phyloP scores from a whole-genome alignment of 2,888 invertebrate species.

The Brachyptera putata region DNA sequence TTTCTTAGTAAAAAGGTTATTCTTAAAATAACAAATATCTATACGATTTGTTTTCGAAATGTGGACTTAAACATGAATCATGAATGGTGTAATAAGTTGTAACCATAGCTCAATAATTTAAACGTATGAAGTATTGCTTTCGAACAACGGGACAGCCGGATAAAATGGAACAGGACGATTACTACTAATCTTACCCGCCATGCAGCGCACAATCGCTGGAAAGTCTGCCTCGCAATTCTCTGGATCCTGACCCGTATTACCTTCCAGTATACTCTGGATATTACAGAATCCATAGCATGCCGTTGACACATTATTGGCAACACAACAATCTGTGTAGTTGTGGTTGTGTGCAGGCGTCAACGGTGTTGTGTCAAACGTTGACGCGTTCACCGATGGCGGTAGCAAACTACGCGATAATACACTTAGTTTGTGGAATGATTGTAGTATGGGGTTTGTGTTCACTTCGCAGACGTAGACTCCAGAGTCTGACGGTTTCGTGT shows the following conservation, averaged over 20 bases:
- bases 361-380: conserved; percentile 7
- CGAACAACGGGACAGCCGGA: too few relatives aligned
- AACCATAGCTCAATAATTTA: too few relatives aligned
- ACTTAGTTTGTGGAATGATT: conserved; percentile 73
- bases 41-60: too few relatives aligned
- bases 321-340: conserved; percentile 79
- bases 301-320: conserved; percentile 62
- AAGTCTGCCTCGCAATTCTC: conserved; percentile 78
- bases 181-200: conserved; percentile 50
- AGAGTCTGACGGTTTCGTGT: conserved; percentile 63
- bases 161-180: too few relatives aligned
- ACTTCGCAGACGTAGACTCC: conserved; percentile 80
- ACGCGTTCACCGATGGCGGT: conserved; percentile 48
- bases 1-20: too few relatives aligned
- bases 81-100: too few relatives aligned
- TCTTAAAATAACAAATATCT: too few relatives aligned
- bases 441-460: conserved; percentile 71
- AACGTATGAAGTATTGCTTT: too few relatives aligned
- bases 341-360: conserved; percentile 48
- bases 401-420: conserved; percentile 60
- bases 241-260: conserved; percentile 73
- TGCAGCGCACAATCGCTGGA: conserved; percentile 64
- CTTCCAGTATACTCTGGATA: conserved; percentile 69
- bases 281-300: conserved; percentile 78
- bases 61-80: too few relatives aligned